These are phyloP conservation scores for Andrena bucephala DNA, from an alignment of 2,888 invertebrate genomes.

Conservation along the genomic window DNA sequence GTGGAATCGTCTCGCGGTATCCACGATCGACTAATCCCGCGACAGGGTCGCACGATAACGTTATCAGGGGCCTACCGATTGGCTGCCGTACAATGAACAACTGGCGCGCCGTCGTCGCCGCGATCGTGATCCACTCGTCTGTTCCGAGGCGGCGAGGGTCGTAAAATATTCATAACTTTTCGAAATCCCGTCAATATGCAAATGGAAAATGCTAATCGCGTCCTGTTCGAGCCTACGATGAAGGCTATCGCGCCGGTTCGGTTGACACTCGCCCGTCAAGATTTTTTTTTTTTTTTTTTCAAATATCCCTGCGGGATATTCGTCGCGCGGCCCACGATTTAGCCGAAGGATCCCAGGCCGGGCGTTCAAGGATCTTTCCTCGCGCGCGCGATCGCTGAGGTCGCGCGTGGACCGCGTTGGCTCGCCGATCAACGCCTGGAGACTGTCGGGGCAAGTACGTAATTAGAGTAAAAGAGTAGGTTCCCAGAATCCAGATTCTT, in stretches of 20 bases:
- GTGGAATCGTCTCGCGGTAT: constrained; percentile 13
- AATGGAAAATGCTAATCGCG: constrained; percentile 84
- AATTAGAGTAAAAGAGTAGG: neutral
- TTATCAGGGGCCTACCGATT: constrained; percentile 51
- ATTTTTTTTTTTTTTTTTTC: constrained; percentile 62
- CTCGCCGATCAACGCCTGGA: neutral
- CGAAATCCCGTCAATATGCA: constrained; percentile 85
- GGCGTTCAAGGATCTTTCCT: constrained; percentile 19
- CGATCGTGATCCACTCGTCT: constrained; percentile 24
- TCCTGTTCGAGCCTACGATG: constrained; percentile 70
- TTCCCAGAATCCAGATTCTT: neutral
- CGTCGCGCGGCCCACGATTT: constrained; percentile 11
- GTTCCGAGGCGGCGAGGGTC: constrained; percentile 46
- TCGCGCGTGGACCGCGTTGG: neutral
- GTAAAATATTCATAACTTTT: constrained; percentile 85
- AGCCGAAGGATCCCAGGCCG: constrained; percentile 5
- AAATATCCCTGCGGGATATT: constrained; percentile 26
- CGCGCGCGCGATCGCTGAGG: neutral
- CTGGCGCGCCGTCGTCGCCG: constrained; percentile 10
- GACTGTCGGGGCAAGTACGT: too few relatives aligned
- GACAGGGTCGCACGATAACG: constrained; percentile 28
- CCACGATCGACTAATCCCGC: constrained; percentile 5
- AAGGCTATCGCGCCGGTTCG: constrained; percentile 67
- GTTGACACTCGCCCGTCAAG: constrained; percentile 70
- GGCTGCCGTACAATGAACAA: constrained; percentile 9